Conservation (phyloP, 2,797 vertebrate genomes). For the Sebastes diaconus region DNA sequence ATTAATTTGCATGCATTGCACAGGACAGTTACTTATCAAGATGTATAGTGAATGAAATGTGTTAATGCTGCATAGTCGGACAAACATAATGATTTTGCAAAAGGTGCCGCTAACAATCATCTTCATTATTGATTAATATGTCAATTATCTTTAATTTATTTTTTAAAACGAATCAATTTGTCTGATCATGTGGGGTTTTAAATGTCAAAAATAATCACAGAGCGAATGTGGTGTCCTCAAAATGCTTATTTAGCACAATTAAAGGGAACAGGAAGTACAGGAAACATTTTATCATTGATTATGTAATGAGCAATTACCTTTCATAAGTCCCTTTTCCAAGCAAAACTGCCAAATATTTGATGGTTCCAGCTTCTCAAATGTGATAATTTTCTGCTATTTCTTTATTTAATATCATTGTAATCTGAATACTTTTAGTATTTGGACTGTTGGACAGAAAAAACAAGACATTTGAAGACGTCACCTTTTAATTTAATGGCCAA, state of each 20-base stretch:
- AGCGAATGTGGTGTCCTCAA: background rate
- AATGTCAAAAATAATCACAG: slow-evolving; percentile 17
- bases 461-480: too few species aligned
- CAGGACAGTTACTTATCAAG: background rate
- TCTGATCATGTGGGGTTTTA: slow-evolving; percentile 15
- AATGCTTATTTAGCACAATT: background rate
- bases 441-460: too few species aligned
- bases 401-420: background rate
- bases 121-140: background rate
- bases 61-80: background rate
- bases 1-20: background rate
- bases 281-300: background rate
- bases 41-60: background rate
- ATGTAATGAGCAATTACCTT: background rate
- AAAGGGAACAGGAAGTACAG: background rate
- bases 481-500: background rate
- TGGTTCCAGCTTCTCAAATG: background rate
- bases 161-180: background rate
- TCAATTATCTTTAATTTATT: background rate
- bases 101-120: background rate
- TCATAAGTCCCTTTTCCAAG: background rate
- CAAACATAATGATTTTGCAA: slow-evolving; percentile 1
- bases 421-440: background rate
- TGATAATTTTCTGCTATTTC: background rate
- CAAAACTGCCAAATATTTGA: background rate